Percentiles rank a stretch among this genome's conserved stretches.
Conservation (phyloP, 2,113 vertebrate genomes). For the Tursiops truncatus region DNA sequence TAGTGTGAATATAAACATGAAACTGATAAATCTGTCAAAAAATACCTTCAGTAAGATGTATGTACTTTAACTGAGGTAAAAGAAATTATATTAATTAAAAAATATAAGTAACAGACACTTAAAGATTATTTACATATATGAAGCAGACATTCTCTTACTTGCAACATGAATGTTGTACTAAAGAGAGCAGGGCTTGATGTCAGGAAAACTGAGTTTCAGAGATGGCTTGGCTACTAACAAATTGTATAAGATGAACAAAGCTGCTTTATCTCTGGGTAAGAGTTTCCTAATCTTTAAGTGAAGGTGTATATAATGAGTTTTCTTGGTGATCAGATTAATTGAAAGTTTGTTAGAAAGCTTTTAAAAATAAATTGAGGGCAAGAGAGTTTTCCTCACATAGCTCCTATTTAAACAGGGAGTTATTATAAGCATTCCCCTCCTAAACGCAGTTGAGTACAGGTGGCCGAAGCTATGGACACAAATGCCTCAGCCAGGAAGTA, state of each 20-base stretch:
- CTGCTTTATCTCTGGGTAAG: background rate
- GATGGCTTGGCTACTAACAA: background rate
- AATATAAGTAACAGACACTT: background rate
- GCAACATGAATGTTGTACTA: background rate
- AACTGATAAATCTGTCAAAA: background rate
- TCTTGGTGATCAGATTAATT: background rate
- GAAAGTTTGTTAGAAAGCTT: background rate
- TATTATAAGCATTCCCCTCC: background rate
- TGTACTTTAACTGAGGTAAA: background rate
- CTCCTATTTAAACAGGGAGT: background rate
- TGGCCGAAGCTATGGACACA: background rate
- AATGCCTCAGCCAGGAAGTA: background rate
- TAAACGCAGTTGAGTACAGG: background rate
- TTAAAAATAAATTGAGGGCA: background rate
- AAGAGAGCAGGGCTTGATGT: fast-evolving
- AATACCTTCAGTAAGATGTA: background rate
- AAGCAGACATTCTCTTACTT: background rate
- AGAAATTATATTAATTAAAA: background rate
- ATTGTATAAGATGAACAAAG: background rate
- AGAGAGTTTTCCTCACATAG: background rate
- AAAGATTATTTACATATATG: background rate
- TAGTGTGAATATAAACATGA: background rate
- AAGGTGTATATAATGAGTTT: background rate
- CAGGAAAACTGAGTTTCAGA: background rate
- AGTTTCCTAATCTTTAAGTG: background rate